Evolutionary conservation across 2,797 vertebrate species (phyloP), one percentile per base, ranked within the genome.

Genomic region (Acipenser transmontanus): DNA sequence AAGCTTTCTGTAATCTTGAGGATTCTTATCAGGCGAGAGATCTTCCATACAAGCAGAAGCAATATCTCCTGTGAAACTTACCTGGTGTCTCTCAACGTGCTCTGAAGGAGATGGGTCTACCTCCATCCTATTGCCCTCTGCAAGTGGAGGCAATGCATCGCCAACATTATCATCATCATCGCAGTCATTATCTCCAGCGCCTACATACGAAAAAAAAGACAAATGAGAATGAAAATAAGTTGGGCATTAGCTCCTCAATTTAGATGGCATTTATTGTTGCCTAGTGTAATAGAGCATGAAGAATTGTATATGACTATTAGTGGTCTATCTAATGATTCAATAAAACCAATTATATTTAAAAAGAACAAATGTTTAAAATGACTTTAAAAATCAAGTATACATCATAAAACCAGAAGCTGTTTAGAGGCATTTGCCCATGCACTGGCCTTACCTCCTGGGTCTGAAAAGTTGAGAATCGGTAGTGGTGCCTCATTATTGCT

Each of bases 81-180:
- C 93, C 91, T 87, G 85, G 57, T 91, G 88, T 0, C 73, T 78
- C 49, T 84, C 74, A 0, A 89, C 1, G 2, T 78, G 84, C 2
- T 92, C 82, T 0, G 61, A 66, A 0, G 67, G 54, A 0, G 54
- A 72, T 57, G 47, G 68, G 8, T 85, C 87, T 60, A 69, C 61
- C 0, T 84, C 78, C 8, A 74, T 75, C 51, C 73, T 80, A 0
- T 69, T 60, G 59, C 73, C 79, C 0, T 1, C 69, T 3, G 84
- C 34, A 1, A 84, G 7, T n/a, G 75, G 78, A 0, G 1, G 56
- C 79, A 86, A 81, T 59, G 69, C 49, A n/a, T 61, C 47, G 34
- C 62, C 69, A 1, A 17, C 66, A 2, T 17, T 1, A 17, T 61
- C 69, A 1, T 14, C 66, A 2, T 76, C 69, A 8, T 61, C 61